Evolutionary conservation across 2,888 invertebrate genomes (phyloP).

Genomic region (Hanleya hanleyi): DNA sequence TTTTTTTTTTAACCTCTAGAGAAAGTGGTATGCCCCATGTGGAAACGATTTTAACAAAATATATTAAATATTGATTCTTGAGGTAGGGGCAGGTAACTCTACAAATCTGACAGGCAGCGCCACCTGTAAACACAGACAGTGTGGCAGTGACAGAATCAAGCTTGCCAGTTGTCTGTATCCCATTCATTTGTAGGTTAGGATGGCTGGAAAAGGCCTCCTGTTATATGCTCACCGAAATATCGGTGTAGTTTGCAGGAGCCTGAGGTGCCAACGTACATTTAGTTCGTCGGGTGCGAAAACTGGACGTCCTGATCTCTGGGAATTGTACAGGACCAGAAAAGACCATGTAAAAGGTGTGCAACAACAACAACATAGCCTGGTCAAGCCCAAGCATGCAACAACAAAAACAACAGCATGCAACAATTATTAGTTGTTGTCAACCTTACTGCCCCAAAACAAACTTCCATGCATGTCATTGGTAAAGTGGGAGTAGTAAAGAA

Average conservation of each 20-base stretch:
- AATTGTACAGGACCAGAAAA: background rate
- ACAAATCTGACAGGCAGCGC: no score
- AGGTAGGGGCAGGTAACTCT: no score
- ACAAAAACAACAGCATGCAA: no score
- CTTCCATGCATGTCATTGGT: background rate
- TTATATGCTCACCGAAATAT: background rate
- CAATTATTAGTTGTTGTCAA: background rate
- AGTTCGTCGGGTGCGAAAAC: background rate
- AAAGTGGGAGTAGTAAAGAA: no score
- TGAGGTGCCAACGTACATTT: background rate
- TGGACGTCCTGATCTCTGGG: background rate
- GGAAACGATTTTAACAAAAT: no score
- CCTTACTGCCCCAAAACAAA: background rate
- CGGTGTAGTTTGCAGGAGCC: background rate
- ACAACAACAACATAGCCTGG: background rate
- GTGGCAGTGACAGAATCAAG: no score
- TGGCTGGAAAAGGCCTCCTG: background rate
- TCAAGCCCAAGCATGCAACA: no score
- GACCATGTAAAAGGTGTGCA: background rate
- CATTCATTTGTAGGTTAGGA: background rate
- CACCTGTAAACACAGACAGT: background rate
- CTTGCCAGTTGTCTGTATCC: background rate
- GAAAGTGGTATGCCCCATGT: no score
- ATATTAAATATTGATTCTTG: no score
- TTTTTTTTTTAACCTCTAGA: no score